These are phyloP conservation scores for Oxyscelio sp. DNA, from an alignment of 2,888 invertebrate species.

Conservation along the genomic window DNA sequence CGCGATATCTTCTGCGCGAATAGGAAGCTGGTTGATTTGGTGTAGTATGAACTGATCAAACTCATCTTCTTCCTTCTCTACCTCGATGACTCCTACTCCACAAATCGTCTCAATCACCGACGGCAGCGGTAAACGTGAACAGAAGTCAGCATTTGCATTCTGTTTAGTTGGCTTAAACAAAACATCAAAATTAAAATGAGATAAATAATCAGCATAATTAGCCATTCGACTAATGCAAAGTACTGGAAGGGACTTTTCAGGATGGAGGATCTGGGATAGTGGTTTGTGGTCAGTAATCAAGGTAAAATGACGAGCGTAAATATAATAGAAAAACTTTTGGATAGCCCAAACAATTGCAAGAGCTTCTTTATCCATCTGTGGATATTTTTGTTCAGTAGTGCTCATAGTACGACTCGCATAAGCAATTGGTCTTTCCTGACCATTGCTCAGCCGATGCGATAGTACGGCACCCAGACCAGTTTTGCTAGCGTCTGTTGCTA, in stretches of 20 bases:
- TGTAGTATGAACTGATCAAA: constrained; percentile 12
- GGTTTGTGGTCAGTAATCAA: no score
- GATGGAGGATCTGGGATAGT: not conserved
- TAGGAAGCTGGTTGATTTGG: constrained; percentile 17
- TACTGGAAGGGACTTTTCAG: no score
- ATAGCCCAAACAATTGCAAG: not conserved
- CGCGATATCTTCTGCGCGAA: constrained; percentile 13
- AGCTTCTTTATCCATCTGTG: no score
- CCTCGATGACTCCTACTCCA: no score
- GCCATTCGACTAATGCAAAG: no score
- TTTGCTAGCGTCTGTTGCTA: not conserved
- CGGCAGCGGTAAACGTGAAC: constrained; percentile 12
- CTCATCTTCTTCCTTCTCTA: not conserved
- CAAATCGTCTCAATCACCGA: not conserved
- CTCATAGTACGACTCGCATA: not conserved
- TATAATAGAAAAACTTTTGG: not conserved
- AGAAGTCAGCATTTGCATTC: constrained; percentile 34
- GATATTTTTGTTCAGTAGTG: not conserved
- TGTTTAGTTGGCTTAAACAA: constrained; percentile 27
- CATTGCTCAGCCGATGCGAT: not conserved
- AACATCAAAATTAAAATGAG: constrained; percentile 32
- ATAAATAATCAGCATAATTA: constrained; percentile 34
- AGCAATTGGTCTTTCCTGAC: not conserved
- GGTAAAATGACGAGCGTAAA: no score
- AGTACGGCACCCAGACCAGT: not conserved